phyloP scores from a whole-genome alignment of 1,140 invertebrate genomes.

The Lordiphosa clarofinis region DNA sequence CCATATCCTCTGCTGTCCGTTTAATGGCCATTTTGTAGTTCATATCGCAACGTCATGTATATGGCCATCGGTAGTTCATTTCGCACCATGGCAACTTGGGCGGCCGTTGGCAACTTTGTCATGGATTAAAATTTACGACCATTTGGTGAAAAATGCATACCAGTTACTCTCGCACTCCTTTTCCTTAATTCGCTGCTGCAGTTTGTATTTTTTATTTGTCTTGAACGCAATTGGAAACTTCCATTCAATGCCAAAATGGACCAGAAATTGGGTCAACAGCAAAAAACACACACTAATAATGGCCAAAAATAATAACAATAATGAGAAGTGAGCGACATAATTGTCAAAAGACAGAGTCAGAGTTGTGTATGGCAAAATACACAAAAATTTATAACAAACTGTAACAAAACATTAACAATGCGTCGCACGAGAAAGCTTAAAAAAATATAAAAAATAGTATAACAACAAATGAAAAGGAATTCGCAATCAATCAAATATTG shows the following conservation, averaged over 20 bases:
- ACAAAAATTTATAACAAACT: constrained; percentile 45
- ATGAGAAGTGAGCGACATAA: constrained; percentile 66
- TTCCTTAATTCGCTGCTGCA: background rate
- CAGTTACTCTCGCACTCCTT: background rate
- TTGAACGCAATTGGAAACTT: constrained; percentile 27
- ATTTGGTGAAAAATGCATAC: constrained; percentile 31
- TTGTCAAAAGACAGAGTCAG: constrained; percentile 41
- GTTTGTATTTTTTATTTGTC: constrained; percentile 11
- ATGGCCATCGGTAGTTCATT: constrained; percentile 49
- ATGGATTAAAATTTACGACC: constrained; percentile 58
- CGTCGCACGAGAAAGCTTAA: constrained; percentile 17
- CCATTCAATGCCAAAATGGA: constrained; percentile 41
- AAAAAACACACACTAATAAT: constrained; percentile 40
- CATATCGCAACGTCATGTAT: constrained; percentile 25
- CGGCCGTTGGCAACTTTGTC: constrained; percentile 68
- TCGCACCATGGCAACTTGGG: constrained; percentile 38
- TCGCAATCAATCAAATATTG: constrained; percentile 79
- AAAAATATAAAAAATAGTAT: constrained; percentile 53
- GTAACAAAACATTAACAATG: constrained; percentile 39
- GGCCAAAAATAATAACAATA: constrained; percentile 71
- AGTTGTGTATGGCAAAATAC: constrained; percentile 22
- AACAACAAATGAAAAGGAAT: constrained; percentile 70
- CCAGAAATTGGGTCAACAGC: constrained; percentile 63
- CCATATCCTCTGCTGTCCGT: constrained; percentile 7
- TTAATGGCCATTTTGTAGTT: constrained; percentile 59